These are phyloP conservation scores for Cecropterus lyciades DNA, from an alignment of 1,140 invertebrate species.

Conservation along the genomic window DNA sequence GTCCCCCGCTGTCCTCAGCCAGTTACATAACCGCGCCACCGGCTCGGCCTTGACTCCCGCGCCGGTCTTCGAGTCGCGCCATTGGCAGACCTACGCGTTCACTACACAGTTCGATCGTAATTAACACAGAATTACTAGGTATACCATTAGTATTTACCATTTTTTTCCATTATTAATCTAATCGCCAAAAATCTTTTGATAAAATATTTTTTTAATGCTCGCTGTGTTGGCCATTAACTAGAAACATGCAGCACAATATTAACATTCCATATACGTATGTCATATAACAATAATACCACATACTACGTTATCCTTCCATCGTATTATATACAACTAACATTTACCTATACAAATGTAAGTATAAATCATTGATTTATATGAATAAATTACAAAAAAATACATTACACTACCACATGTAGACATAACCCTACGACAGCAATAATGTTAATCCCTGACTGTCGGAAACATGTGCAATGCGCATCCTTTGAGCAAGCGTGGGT, in stretches of 20 bases:
- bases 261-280: no score
- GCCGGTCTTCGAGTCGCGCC: conserved; percentile 58
- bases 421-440: neutral
- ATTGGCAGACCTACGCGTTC: conserved; percentile 58
- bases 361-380: no score
- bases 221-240: no score
- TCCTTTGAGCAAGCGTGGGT: conserved; percentile 3
- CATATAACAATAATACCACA: no score
- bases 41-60: conserved; percentile 80
- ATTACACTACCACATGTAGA: neutral
- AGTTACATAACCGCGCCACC: conserved; percentile 76
- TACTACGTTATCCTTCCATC: no score
- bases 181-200: no score
- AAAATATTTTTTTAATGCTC: no score
- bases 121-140: neutral
- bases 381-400: no score
- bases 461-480: conserved; percentile 10
- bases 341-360: no score
- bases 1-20: conserved; percentile 63
- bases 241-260: no score
- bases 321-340: no score
- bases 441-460: neutral
- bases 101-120: conserved; percentile 26
- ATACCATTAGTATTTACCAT: neutral
- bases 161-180: no score